Percentiles rank a stretch among this genome's conserved stretches.
phyloP scores from a whole-genome alignment of 2,797 vertebrate species.

The Sebastes ruberrimus region DNA sequence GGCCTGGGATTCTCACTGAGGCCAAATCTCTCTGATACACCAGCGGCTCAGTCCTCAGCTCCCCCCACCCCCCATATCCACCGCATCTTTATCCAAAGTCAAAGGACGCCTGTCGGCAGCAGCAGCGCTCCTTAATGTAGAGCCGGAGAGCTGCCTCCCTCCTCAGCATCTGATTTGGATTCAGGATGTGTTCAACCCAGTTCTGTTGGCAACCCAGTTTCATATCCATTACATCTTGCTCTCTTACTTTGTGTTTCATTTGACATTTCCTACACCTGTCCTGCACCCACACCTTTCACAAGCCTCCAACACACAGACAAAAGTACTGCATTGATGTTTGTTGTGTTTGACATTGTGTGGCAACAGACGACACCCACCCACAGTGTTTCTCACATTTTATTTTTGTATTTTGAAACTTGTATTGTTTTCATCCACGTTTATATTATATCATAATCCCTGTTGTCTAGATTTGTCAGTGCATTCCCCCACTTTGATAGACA shows the following conservation, averaged over 20 bases:
- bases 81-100: conserved; percentile 37
- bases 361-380: not conserved
- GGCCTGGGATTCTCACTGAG: conserved; percentile 43
- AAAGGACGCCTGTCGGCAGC: conserved; percentile 16
- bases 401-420: not conserved
- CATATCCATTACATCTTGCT: conserved; percentile 40
- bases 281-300: not conserved
- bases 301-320: too few relatives aligned
- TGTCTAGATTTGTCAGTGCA: not conserved
- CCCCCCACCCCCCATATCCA: conserved; percentile 19
- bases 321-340: not conserved
- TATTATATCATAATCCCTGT: not conserved
- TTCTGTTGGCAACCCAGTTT: conserved; percentile 54
- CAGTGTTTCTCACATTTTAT: not conserved
- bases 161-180: conserved; percentile 44
- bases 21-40: conserved; percentile 27
- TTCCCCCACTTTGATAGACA: not conserved
- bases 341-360: not conserved
- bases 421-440: not conserved
- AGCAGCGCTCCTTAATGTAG: conserved; percentile 25
- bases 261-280: conserved; percentile 4
- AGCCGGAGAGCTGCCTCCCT: conserved; percentile 7
- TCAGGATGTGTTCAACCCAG: conserved; percentile 43
- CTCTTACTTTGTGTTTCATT: conserved; percentile 38
- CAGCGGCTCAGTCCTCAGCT: conserved; percentile 1